Conservation (phyloP, 2,888 invertebrate genomes). For the Hirudinaria manillensis region DNA sequence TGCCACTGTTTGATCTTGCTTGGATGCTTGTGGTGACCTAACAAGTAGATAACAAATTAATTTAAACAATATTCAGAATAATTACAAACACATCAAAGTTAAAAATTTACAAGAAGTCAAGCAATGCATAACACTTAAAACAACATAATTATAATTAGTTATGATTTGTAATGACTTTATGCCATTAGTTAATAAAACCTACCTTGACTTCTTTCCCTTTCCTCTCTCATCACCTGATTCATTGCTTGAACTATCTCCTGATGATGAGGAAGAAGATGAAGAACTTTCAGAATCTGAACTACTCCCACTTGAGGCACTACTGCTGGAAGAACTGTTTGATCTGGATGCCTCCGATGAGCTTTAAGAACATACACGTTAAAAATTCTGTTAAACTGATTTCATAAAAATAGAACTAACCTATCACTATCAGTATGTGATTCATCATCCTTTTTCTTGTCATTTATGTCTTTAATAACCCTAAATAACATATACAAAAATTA, state of each 20-base stretch:
- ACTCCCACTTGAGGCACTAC: conserved; percentile 1
- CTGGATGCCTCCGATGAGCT: not conserved
- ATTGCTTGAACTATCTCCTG: conserved; percentile 18
- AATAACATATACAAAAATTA: not conserved
- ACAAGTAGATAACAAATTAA: not conserved
- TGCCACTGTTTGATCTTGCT: not conserved
- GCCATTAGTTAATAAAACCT: not conserved
- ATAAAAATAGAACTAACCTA: not conserved
- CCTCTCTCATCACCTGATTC: conserved; percentile 14
- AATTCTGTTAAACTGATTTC: not conserved
- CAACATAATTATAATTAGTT: too few relatives aligned
- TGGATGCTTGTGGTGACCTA: not conserved
- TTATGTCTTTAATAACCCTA: conserved; percentile 6
- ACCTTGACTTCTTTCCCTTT: conserved; percentile 13
- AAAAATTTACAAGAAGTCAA: too few relatives aligned
- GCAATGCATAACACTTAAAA: too few relatives aligned
- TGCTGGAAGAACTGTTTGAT: not conserved
- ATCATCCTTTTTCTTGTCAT: conserved; percentile 6
- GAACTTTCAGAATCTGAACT: conserved; percentile 8
- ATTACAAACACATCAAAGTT: too few relatives aligned
- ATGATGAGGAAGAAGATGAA: conserved; percentile 16
- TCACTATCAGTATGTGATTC: conserved; percentile 9
- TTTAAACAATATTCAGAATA: too few relatives aligned
- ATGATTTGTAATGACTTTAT: too few relatives aligned
- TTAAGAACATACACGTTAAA: not conserved